These are phyloP conservation scores for Serrognathus titanus DNA, from an alignment of 2,888 invertebrate genomes.

Conservation along the genomic window DNA sequence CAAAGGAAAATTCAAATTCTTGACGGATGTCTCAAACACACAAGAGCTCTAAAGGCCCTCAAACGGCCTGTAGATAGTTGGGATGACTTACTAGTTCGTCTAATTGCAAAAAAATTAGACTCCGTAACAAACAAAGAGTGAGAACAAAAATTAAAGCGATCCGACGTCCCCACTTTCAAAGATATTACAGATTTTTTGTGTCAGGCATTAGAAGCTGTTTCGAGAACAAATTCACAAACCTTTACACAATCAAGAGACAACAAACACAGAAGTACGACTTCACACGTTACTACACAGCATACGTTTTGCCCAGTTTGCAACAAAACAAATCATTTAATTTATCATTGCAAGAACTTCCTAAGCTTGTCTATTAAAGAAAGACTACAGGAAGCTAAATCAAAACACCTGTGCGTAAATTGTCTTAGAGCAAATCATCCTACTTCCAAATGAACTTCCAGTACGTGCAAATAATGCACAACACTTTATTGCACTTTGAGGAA, in stretches of 20 bases:
- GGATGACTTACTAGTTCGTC: background rate
- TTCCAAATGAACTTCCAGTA: slow-evolving; percentile 16
- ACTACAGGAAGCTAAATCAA: slow-evolving; percentile 13
- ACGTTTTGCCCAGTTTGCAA: slow-evolving; percentile 15
- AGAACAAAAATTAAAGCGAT: background rate
- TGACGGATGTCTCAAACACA: background rate
- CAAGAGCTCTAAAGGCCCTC: background rate
- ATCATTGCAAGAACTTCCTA: slow-evolving; percentile 19
- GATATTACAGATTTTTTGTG: background rate
- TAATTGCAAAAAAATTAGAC: background rate
- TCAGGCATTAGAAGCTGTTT: background rate
- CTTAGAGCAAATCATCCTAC: slow-evolving; percentile 20
- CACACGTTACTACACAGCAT: background rate
- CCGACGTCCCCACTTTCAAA: background rate
- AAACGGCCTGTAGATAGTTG: background rate
- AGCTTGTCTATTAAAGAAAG: slow-evolving; percentile 5
- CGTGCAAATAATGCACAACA: slow-evolving; percentile 24
- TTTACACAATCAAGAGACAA: background rate
- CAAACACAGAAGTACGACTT: background rate
- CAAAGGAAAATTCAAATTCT: slow-evolving; percentile 1
- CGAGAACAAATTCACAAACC: background rate
- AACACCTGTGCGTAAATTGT: slow-evolving; percentile 25
- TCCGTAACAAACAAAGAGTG: background rate
- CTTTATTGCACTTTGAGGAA: slow-evolving; percentile 10
- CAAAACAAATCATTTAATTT: slow-evolving; percentile 18